Evolutionary conservation across 1,140 invertebrate genomes (phyloP).

Genomic region (Chlorops oryzae): DNA sequence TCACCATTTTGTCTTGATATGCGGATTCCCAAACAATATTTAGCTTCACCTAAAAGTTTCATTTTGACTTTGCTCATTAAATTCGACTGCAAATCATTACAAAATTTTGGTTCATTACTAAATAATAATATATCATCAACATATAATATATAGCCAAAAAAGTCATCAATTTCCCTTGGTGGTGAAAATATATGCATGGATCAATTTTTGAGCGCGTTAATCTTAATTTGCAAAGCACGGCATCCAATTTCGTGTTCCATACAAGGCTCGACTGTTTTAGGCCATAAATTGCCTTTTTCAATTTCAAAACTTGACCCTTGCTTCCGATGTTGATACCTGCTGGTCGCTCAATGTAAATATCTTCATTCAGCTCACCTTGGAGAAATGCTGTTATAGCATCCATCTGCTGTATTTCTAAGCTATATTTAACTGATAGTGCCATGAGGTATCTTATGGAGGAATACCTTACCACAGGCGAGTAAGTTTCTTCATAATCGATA

Average conservation of each 20-base stretch:
- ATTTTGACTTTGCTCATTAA: slow-evolving; percentile 1
- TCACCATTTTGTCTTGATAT: slow-evolving; percentile 1
- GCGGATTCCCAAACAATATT: slow-evolving; percentile 7
- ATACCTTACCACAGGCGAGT: slow-evolving; percentile 4
- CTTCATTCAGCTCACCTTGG: too few relatives aligned
- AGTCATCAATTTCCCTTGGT: slow-evolving; percentile 1
- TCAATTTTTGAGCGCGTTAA: slow-evolving; percentile 14
- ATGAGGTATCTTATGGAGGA: slow-evolving; percentile 19
- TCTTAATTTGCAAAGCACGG: slow-evolving; percentile 15
- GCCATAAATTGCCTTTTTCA: slow-evolving; percentile 28
- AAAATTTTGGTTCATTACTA: background rate
- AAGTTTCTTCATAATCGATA: slow-evolving; percentile 11
- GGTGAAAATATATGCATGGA: slow-evolving; percentile 14
- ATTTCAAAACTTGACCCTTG: slow-evolving; percentile 18
- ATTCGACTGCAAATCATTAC: background rate
- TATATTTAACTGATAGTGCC: slow-evolving; percentile 17
- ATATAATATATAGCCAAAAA: slow-evolving; percentile 10
- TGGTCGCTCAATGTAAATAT: slow-evolving; percentile 44
- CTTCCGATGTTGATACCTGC: slow-evolving; percentile 16
- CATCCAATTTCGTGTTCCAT: slow-evolving; percentile 27
- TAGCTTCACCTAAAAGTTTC: slow-evolving; percentile 7
- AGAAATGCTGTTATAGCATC: slow-evolving; percentile 25
- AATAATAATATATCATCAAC: slow-evolving; percentile 11
- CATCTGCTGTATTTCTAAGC: slow-evolving; percentile 24
- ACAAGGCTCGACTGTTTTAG: slow-evolving; percentile 27